Evolutionary conservation across 2,113 vertebrate genomes (phyloP), one percentile per base, ranked within the genome.

Genomic region (Cynoglossus semilaevis): DNA sequence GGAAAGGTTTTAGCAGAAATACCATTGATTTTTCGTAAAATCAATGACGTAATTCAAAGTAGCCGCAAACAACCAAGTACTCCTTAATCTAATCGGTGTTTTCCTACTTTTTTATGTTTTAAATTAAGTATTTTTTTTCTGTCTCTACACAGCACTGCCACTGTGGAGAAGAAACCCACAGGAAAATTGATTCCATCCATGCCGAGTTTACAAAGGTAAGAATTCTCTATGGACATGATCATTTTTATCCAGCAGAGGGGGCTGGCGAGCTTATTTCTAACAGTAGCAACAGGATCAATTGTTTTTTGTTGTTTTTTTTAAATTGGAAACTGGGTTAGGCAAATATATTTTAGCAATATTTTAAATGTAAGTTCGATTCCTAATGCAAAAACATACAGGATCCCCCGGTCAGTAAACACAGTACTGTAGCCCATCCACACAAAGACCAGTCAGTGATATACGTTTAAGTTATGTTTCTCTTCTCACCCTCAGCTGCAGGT

Each of bases 401-500:
- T n/a, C n/a, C n/a, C n/a, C n/a, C n/a, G n/a, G n/a, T 29, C 22
- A 29, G 22, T 4, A 29, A 29, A 29, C 22, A 29, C 22, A 29
- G 18, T 15, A 36, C 29, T 1, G 1, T 46, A 4, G 36, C 17
- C 9, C 29, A 51, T 10, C 34, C 9, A 50, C 46, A 11, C 1
- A 8, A 35, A 15, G 15, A 43, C 55, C 29, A 41, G 45, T 10
- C 18, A 51, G 1, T 56, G 8, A 51, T 17, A 53, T 2, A 13
- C 43, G 2, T 76, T 15, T 15, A n/a, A n/a, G n/a, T 53, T 53
- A 29, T 45, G 1, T 74, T 12, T 18, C 41, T 56, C 18, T 52
- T 1, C 10, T 29, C 47, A 9, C 5, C 59, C 14, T 9, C 89
- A 98, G 96, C 72, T 98, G 51, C 85, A 93, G 7, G 65, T 82